Percentiles rank a stretch among this genome's conserved stretches.
Evolutionary conservation across 2,888 invertebrate genomes (phyloP).

Genomic region (Bibio marci): DNA sequence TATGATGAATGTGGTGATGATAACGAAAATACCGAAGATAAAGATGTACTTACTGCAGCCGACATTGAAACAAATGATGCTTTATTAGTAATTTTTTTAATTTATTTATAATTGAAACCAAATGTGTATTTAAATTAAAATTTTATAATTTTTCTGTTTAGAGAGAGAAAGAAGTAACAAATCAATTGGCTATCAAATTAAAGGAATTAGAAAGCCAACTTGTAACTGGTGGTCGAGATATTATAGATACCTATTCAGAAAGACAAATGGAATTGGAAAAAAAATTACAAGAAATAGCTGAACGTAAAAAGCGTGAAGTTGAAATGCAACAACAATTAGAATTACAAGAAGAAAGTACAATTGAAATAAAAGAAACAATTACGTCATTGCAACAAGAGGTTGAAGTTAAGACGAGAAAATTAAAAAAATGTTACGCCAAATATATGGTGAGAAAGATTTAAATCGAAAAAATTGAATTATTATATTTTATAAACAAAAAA

Average conservation of each 20-base stretch:
- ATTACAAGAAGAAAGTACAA: conserved; percentile 80
- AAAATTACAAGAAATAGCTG: conserved; percentile 71
- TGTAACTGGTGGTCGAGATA: conserved; percentile 85
- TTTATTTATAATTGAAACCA: too few species aligned
- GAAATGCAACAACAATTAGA: conserved; percentile 92
- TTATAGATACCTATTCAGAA: conserved; percentile 88
- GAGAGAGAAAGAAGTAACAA: conserved; percentile 50
- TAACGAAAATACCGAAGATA: conserved; percentile 21
- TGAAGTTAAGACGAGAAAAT: conserved; percentile 81
- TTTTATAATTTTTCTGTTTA: background rate
- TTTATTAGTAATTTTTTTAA: conserved; percentile 7
- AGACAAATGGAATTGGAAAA: conserved; percentile 81
- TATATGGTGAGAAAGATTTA: conserved; percentile 39
- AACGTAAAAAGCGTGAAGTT: conserved; percentile 48
- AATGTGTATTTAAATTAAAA: background rate
- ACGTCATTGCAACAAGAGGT: conserved; percentile 90
- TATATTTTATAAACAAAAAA: too few species aligned
- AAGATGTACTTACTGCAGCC: conserved; percentile 15
- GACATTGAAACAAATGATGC: conserved; percentile 11
- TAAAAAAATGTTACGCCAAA: conserved; percentile 80
- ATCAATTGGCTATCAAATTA: conserved; percentile 61
- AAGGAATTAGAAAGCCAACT: conserved; percentile 82
- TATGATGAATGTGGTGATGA: conserved; percentile 30
- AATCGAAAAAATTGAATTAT: background rate
- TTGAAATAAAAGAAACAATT: conserved; percentile 81